Evolutionary conservation across 2,888 invertebrate species (phyloP), one percentile per base, ranked within the genome.

Genomic region (Perithous albicinctus): DNA sequence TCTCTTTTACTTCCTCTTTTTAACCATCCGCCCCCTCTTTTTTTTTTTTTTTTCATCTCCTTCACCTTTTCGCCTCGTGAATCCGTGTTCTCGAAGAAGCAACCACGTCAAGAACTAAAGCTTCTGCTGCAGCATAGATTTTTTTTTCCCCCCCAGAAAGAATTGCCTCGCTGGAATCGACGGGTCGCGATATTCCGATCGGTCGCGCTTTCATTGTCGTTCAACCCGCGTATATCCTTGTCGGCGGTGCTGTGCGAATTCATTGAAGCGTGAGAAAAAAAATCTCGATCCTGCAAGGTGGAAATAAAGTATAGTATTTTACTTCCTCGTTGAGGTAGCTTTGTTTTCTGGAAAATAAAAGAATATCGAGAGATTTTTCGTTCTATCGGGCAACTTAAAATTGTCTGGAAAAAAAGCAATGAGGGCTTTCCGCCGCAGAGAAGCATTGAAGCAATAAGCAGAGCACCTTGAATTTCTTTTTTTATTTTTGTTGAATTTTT

Each of bases 21-120:
- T n/a, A n/a, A n/a, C n/a, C n/a, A 10, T 2, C 20, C 43, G 6
- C 23, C 63, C 4, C 51, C n/a, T 51, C n/a, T n/a, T n/a, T n/a
- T n/a, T n/a, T n/a, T n/a, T n/a, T n/a, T n/a, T n/a, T n/a, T n/a
- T n/a, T n/a, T n/a, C 12, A n/a, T 32, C 18, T 8, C 26, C 32
- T 23, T 23, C 51, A 20, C 10, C 10, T 51, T 51, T 51, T 23
- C 23, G 48, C 7, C 18, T n/a, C 38, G 38, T 46, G 56, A 59
- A 70, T 81, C 54, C 67, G 66, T 43, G 54, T 81, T 78, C 81
- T 63, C 78, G 69, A 69, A 56, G 74, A 69, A 78, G 43, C 18
- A 18, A 12, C 29, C 63, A 56, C 74, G 70, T 70, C 82, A 48
- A 48, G 63, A 78, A 64, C 69, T 46, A 70, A 64, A 78, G 43